phyloP scores from a whole-genome alignment of 2,113 vertebrate genomes.

The Solea senegalensis region DNA sequence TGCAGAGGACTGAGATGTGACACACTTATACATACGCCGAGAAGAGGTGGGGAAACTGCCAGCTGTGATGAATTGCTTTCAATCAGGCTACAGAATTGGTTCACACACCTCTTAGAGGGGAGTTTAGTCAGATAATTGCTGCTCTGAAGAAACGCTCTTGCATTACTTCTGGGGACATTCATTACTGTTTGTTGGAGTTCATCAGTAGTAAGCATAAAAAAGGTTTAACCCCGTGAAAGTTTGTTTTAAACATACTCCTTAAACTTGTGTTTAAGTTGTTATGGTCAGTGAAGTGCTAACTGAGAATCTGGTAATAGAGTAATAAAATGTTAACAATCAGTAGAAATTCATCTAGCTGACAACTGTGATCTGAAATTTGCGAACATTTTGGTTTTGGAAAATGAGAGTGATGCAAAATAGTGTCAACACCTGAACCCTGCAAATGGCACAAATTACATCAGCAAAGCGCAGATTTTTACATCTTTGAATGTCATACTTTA shows the following conservation, averaged over 20 bases:
- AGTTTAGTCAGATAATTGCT: conserved; percentile 67
- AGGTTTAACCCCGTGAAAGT: conserved; percentile 60
- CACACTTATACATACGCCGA: not conserved
- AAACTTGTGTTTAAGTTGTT: too few species aligned
- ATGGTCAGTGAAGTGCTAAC: too few species aligned
- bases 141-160: conserved; percentile 58
- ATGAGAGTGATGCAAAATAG: too few species aligned
- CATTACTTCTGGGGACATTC: conserved; percentile 51
- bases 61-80: conserved; percentile 77
- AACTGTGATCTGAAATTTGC: too few species aligned
- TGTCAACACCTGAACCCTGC: too few species aligned
- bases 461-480: too few species aligned
- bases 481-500: too few species aligned
- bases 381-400: too few species aligned
- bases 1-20: conserved; percentile 5
- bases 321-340: too few species aligned
- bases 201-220: conserved; percentile 46
- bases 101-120: conserved; percentile 61
- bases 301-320: too few species aligned
- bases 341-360: too few species aligned
- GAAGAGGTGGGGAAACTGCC: conserved; percentile 41
- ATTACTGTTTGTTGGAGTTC: conserved; percentile 59
- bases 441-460: too few species aligned
- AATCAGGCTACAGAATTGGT: conserved; percentile 70
- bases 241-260: not conserved